Evolutionary conservation across 2,888 invertebrate species (phyloP).

Genomic region (Drosophila prolongata): DNA sequence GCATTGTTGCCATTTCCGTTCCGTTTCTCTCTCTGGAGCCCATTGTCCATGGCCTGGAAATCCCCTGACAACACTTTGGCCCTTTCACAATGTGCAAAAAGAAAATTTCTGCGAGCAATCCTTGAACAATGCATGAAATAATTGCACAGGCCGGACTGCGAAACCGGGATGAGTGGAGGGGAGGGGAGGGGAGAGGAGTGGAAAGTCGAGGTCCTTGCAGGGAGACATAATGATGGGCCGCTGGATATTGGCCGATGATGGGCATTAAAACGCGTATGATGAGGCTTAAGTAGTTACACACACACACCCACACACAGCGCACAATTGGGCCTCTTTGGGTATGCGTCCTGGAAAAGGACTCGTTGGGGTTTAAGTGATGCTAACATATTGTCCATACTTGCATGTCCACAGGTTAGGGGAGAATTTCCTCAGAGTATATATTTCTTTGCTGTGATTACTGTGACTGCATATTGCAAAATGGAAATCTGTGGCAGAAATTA

Average conservation of each 20-base stretch:
- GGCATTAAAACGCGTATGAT: slow-evolving; percentile 73
- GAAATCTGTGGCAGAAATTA: slow-evolving; percentile 26
- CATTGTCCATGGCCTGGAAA: slow-evolving; percentile 66
- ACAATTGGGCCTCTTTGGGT: slow-evolving; percentile 60
- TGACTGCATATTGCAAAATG: slow-evolving; percentile 37
- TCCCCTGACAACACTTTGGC: slow-evolving; percentile 78
- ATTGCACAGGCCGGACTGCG: slow-evolving; percentile 60
- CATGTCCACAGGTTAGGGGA: slow-evolving; percentile 3
- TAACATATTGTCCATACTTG: slow-evolving; percentile 55
- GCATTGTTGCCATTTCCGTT: slow-evolving; percentile 74
- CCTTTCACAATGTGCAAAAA: slow-evolving; percentile 60
- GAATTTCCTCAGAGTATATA: slow-evolving; percentile 32
- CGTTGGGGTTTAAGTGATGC: slow-evolving; percentile 59
- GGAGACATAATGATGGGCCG: slow-evolving; percentile 49
- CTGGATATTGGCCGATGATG: slow-evolving; percentile 62
- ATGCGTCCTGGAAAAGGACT: slow-evolving; percentile 26
- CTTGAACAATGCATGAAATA: slow-evolving; percentile 71
- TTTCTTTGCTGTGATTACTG: slow-evolving; percentile 39
- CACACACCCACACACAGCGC: slow-evolving; percentile 15
- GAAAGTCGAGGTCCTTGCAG: slow-evolving; percentile 50
- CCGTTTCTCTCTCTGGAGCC: slow-evolving; percentile 43
- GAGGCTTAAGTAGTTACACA: slow-evolving; percentile 75
- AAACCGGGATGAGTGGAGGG: slow-evolving; percentile 13
- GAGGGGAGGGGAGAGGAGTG: slow-evolving; percentile 5
- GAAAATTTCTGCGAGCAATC: slow-evolving; percentile 67